Base-by-base conservation (phyloP, 2,797 vertebrate genomes). In the Pteropus rufus region DNA sequence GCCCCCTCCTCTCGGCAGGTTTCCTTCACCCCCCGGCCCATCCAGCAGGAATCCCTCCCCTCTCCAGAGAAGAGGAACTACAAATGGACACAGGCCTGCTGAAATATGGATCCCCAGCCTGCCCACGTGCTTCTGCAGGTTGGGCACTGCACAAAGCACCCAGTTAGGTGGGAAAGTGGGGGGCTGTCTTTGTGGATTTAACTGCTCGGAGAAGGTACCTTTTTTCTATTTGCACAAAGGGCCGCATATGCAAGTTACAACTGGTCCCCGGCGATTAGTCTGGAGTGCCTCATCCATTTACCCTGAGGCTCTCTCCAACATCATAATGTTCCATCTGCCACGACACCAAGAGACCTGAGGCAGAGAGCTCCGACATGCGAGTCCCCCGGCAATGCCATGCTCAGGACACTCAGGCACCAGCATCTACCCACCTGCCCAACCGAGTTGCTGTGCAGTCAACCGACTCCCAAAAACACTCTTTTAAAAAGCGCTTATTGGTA, bases 341-440 rank as follows among this genome's bases (percentile, higher is more conserved):
- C 0, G 23, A 54, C 1, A 11, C 67, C 5, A 5, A 65, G 44
- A 54, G 73, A 8, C 46, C 16, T 0, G 8, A 23, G 26, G 14
- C 0, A 18, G 70, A 23, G n/a, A 1, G 4, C 16, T 29, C 49
- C 92, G 18, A 1, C 1, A 14, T 3, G 4, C 1, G 1, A 21
- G 29, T 64, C 67, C 65, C 56, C 88, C 1, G 56, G 69, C 54
- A 29, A 1, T 0, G 4, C 18, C 73, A 36, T 24, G n/a, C 21
- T 34, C 16, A 11, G 58, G 60, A 3, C 10, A 44, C 31, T 29
- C 29, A 21, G 72, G 65, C 16, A 5, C 21, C 52, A 12, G 18
- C 11, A 4, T 39, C 10, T 5, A 7, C 72, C 54, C 9, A 0
- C 34, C 39, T 77, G 73, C 65, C 46, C 23, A 0, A 31, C 26